Evolutionary conservation across 2,888 invertebrate species (phyloP), one percentile per base, ranked within the genome.

Genomic region (Pristionchus japonicus): DNA sequence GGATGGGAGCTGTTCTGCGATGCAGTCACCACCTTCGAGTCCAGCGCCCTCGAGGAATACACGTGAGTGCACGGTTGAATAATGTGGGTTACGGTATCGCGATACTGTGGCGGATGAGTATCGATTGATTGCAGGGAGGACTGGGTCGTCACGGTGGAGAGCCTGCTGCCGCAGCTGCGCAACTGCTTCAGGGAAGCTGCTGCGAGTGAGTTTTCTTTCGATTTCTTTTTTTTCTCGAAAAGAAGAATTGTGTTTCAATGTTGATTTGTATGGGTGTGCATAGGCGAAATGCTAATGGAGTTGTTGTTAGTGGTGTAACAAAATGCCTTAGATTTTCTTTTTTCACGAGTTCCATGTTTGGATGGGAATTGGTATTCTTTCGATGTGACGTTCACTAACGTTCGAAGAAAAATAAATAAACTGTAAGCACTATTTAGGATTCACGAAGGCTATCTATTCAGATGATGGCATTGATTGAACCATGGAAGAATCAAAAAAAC

Each of bases 1-100:
- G 87, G 80, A 40, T 87, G 87, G 87, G 87, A 87, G 20, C 80
- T 87, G 9, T 87, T 87, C 61, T 87, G 87, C 43, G 87, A 87
- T 80, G 87, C 87, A 15, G 80, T 87, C 57, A 61, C 80, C 61
- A 80, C 87, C n/a, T 87, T 87, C 61, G 77, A 52, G 15, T 34
- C 40, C 13, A 34, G 13, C 77, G 43, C 77, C 23, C 87, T 87
- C 77, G 77, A 87, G 23, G 52, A 52, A 11, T 52, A 57, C 43
- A 52, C 80, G 87, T 87, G n/a, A 61, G 87, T 37, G 64, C 27
- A 43, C 1, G n/a, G 43, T 43, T 1, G 77, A 43, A 37, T 77
- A 40, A 7, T 9, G 74, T 40, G 40, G 74, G 23, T 27, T 43
- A 77, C 77, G 40, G 27, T 77, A 77, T 43, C 13, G 40, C 4